These are phyloP conservation scores for Kryptolebias ocellatus DNA, from an alignment of 2,797 vertebrate species.

Conservation along the genomic window DNA sequence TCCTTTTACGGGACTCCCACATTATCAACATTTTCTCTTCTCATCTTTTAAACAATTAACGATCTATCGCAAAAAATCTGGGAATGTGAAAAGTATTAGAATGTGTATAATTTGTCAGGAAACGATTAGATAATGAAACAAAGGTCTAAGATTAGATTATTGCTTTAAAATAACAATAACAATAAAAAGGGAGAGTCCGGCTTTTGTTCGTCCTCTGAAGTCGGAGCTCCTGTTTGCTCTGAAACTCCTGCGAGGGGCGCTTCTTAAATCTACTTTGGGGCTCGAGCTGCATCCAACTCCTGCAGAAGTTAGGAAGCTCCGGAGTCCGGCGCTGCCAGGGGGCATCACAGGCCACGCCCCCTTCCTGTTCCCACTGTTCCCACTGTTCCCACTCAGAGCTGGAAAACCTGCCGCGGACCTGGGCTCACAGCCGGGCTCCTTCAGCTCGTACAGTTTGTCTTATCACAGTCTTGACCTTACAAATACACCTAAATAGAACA, in stretches of 20 bases:
- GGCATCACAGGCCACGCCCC: conserved; percentile 82
- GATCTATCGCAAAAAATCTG: too few species aligned
- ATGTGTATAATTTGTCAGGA: too few species aligned
- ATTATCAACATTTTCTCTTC: conserved; percentile 50
- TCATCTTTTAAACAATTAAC: conserved; percentile 58
- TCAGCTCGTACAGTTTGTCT: too few species aligned
- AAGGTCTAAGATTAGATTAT: too few species aligned
- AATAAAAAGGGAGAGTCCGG: conserved; percentile 9
- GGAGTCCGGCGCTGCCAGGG: conserved; percentile 79
- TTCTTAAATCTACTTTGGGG: conserved; percentile 76
- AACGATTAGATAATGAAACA: too few species aligned
- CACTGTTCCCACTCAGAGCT: conserved; percentile 53
- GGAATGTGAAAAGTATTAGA: too few species aligned
- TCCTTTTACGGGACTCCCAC: conserved; percentile 75
- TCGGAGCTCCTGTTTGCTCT: conserved; percentile 49
- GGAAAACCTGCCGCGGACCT: conserved; percentile 72
- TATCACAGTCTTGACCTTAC: too few species aligned
- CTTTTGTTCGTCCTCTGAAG: conserved; percentile 33
- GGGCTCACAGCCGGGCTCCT: conserved; percentile 17
- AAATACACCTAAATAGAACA: too few species aligned
- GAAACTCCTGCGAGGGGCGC: conserved; percentile 69
- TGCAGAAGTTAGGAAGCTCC: conserved; percentile 68
- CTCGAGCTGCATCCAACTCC: conserved; percentile 80
- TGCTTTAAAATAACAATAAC: too few species aligned
- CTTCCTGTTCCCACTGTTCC: conserved; percentile 31